A percentile compares a stretch with the other conserved stretches of the same genome.
Conservation (phyloP, 2,888 invertebrate genomes). For the Apodemia duryi region DNA sequence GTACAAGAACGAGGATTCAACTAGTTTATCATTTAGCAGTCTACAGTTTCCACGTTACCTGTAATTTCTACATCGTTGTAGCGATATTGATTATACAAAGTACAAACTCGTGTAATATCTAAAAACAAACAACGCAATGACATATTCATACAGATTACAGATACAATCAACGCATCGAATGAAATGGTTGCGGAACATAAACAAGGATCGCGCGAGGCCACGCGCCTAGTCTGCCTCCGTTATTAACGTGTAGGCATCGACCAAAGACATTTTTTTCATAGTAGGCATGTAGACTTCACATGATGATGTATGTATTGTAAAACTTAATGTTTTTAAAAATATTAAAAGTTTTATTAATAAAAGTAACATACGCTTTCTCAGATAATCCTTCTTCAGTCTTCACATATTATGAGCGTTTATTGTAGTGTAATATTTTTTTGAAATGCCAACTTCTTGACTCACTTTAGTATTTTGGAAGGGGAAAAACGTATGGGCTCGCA, state of each 20-base stretch:
- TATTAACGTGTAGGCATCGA: constrained; percentile 17
- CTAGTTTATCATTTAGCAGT: not conserved
- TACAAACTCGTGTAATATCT: not conserved
- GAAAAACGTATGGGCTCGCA: too few species aligned
- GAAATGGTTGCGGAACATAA: constrained; percentile 45
- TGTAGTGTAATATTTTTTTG: too few species aligned
- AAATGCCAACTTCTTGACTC: too few species aligned
- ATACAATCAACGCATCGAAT: constrained; percentile 40
- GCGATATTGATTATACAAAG: not conserved
- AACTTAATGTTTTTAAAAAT: too few species aligned
- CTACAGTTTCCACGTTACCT: not conserved
- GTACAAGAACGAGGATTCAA: not conserved
- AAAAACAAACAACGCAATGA: constrained; percentile 16
- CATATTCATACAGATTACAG: constrained; percentile 16
- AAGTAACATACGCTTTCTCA: too few species aligned
- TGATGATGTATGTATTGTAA: not conserved
- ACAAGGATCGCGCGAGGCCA: constrained; percentile 41
- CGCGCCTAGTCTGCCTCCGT: constrained; percentile 32
- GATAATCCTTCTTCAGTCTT: too few species aligned
- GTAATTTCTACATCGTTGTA: not conserved
- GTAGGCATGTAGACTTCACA: not conserved
- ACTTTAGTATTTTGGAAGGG: too few species aligned
- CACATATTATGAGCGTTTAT: too few species aligned
- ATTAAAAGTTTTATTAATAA: too few species aligned
- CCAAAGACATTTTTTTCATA: constrained; percentile 15